These are phyloP conservation scores for Hydrocynus forskahlii DNA, from an alignment of 2,797 vertebrate species.

Conservation along the genomic window DNA sequence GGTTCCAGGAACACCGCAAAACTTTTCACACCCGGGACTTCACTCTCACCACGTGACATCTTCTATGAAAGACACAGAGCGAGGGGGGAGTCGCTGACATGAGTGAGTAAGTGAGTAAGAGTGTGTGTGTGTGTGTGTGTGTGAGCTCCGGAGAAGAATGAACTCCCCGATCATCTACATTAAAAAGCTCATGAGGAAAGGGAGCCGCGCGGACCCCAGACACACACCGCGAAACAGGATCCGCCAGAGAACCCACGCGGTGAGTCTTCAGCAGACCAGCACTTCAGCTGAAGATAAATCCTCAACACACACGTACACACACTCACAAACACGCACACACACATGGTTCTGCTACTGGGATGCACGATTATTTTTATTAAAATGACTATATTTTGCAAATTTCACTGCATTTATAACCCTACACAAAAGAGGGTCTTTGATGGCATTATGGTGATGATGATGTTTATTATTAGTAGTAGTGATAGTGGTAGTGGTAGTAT, in stretches of 20 bases:
- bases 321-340: neutral
- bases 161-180: slow-evolving; percentile 37
- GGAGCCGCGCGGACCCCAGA: slow-evolving; percentile 19
- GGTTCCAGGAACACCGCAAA: slow-evolving; percentile 30
- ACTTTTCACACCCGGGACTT: slow-evolving; percentile 32
- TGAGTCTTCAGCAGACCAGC: neutral
- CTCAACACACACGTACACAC: neutral
- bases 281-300: too few relatives aligned
- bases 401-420: too few relatives aligned
- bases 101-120: too few relatives aligned
- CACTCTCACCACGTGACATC: slow-evolving; percentile 48
- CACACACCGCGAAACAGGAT: neutral
- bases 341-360: too few relatives aligned
- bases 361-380: too few relatives aligned
- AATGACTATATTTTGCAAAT: too few relatives aligned
- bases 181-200: slow-evolving; percentile 46
- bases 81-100: neutral
- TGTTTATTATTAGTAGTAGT: too few relatives aligned
- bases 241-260: too few relatives aligned
- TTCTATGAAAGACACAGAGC: slow-evolving; percentile 3
- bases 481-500: too few relatives aligned
- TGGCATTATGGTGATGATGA: too few relatives aligned
- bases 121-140: too few relatives aligned
- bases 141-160: slow-evolving; percentile 9
- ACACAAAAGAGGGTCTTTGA: too few relatives aligned